Conservation (phyloP, 2,113 vertebrate species). For the Dolichallabes microphthalmus region DNA sequence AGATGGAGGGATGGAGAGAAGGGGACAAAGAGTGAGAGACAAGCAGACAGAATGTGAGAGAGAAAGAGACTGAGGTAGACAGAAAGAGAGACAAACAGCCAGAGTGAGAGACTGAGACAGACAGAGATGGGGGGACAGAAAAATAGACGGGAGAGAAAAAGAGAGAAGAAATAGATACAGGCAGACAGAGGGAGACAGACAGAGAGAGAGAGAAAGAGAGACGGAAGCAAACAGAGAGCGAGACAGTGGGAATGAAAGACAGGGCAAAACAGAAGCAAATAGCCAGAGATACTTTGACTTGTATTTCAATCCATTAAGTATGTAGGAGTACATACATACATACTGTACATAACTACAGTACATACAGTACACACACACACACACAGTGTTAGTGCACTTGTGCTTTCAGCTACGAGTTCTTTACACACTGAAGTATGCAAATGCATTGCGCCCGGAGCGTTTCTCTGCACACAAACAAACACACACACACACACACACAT, state of each 20-base stretch:
- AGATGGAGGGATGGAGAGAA: not conserved
- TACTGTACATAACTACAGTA: not conserved
- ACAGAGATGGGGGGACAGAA: no score
- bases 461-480: not conserved
- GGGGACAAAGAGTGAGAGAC: not conserved
- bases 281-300: not conserved
- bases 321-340: not conserved
- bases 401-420: slow-evolving; percentile 44
- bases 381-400: not conserved
- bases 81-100: not conserved
- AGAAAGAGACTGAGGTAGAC: not conserved
- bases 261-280: not conserved
- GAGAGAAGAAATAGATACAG: no score
- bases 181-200: no score
- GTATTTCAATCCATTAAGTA: not conserved
- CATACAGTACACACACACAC: not conserved
- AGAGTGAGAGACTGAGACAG: not conserved
- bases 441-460: slow-evolving; percentile 26
- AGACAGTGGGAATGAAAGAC: no score
- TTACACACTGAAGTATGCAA: slow-evolving; percentile 58
- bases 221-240: no score
- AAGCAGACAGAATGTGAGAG: not conserved
- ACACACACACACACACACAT: not conserved
- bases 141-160: not conserved
- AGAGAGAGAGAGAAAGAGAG: no score